Evolutionary conservation across 2,797 vertebrate genomes (phyloP), one percentile per base, ranked within the genome.

Genomic region (Ambastaia sidthimunki): DNA sequence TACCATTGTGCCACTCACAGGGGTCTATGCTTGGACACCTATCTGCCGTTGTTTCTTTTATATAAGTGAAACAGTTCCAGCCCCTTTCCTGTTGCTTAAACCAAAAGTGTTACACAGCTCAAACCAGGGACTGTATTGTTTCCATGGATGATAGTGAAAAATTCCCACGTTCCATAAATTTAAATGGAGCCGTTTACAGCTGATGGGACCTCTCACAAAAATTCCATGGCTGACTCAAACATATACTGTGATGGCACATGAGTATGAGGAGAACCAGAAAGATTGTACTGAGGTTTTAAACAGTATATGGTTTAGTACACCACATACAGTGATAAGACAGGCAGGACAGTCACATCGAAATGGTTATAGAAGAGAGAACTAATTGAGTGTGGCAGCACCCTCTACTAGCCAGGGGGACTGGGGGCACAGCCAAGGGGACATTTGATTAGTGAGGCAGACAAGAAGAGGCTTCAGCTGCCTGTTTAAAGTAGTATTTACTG

Each of bases 381-480:
- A 87, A 87, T 87, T 63, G 69, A 74, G 23, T 69, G 19, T 72
- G 83, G 75, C 77, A 80, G 78, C 76, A 78, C 60, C 75, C 74
- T 68, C 60, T 72, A 63, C 19, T 54, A 62, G 62, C 37, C 18
- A 23, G 52, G 11, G 37, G 75, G 62, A 83, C 69, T 69, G 44
- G 37, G 37, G 77, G 80, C 21, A 82, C 13, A 80, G 73, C 80
- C 62, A 63, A 81, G 48, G 78, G 70, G 70, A 78, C 75, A 78
- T 76, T 55, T 80, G 80, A 82, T 78, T 65, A 78, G 74, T 59
- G 18, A 31, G 21, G 16, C 62, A 80, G 71, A 80, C 25, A 73
- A 7, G 37, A 25, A 72, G 5, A 48, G 63, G 68, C 37, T 76
- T 79, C 71, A 59, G 34, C 21, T 67, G 41, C 2, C 50, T 50